Base-by-base conservation (phyloP, 2,888 invertebrate genomes). In the Pammene fasciana region DNA sequence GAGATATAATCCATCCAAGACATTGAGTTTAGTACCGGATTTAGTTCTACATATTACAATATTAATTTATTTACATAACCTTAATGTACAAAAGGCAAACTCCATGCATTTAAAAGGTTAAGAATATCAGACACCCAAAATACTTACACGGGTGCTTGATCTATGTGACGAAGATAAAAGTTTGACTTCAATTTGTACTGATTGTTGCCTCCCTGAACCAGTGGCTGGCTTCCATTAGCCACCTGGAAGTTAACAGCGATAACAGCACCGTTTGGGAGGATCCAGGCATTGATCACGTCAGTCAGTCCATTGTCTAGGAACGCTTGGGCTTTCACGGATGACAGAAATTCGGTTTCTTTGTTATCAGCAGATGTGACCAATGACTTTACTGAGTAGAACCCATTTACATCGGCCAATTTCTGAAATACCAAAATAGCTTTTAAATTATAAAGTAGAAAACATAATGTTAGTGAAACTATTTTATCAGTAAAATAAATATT, bases 261-360 rank as follows among this genome's bases (percentile, higher is more conserved):
- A 0, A 98, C 95, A 74, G 95, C 95, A 0, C 97, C 97, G 76
- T 94, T 94, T 60, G 96, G 96, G 82, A 98, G 95, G 55, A 98
- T 89, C 84, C 97, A 97, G 18, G 97, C 91, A 78, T 96, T 96
- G 18, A 98, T 89, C 34, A 95, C 93, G 82, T 98, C 98, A 73
- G 95, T 95, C 13, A 98, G 89, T 65, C 95, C 94, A 55, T 96
- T 95, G 74, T 96, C 96, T 45, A 97, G 90, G 72, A 98, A 90
- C 72, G 95, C 93, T 89, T 95, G 95, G 14, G 97, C 97, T 92
- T 96, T 97, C 26, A 96, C 94, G 71, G 97, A 96, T 10, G 97
- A 96, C 11, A 96, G 86, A 78, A 97, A 97, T 73, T 94, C 94
- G 26, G 93, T 91, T 82, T 95, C 95, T 72, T 89, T 92, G 36